phyloP scores from a whole-genome alignment of 2,888 invertebrate species.

The Apeira syringaria region DNA sequence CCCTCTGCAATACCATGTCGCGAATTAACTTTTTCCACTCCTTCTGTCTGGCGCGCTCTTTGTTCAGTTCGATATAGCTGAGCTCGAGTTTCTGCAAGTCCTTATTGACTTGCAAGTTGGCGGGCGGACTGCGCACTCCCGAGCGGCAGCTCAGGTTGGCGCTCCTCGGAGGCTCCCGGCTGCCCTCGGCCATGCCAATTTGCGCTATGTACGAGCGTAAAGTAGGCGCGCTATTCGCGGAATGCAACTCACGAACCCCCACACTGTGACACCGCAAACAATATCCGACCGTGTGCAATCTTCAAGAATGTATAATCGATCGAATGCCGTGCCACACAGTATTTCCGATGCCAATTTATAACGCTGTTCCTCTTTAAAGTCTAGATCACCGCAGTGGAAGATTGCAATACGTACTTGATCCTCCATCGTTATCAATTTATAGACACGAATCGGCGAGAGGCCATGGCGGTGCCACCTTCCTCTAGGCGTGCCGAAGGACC shows the following conservation, averaged over 20 bases:
- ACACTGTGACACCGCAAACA: conserved; percentile 66
- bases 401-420: conserved; percentile 73
- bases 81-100: conserved; percentile 75
- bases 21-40: conserved; percentile 84
- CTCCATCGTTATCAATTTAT: conserved; percentile 63
- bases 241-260: conserved; percentile 64
- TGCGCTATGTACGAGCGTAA: conserved; percentile 51
- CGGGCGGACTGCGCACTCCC: conserved; percentile 59
- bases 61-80: conserved; percentile 79
- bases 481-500: conserved; percentile 71
- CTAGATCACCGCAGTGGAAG: conserved; percentile 44
- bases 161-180: conserved; percentile 57
- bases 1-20: conserved; percentile 89
- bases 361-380: conserved; percentile 47
- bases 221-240: conserved; percentile 62
- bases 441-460: conserved; percentile 48
- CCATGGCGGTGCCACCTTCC: conserved; percentile 70
- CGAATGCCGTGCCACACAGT: conserved; percentile 60
- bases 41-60: conserved; percentile 75
- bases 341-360: conserved; percentile 54
- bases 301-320: conserved; percentile 71
- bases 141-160: conserved; percentile 50
- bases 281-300: conserved; percentile 64
- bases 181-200: conserved; percentile 51
- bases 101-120: conserved; percentile 52